phyloP scores from a whole-genome alignment of 1,140 invertebrate genomes.

The Oryzaephilus surinamensis region DNA sequence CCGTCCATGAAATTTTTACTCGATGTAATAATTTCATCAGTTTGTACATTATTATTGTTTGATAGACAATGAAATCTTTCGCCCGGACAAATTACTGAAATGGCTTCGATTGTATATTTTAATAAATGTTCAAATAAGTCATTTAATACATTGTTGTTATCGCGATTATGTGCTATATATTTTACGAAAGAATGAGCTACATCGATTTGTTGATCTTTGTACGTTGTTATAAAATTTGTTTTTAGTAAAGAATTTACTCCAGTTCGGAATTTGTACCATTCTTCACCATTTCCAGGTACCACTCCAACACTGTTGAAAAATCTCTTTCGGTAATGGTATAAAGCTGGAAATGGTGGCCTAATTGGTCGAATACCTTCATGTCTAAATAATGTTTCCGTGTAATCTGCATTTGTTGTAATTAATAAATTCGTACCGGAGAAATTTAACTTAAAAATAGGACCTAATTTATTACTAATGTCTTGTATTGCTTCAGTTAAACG shows the following conservation, averaged over 20 bases:
- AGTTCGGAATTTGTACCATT: constrained; percentile 33
- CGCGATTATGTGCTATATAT: constrained; percentile 23
- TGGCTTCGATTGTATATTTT: constrained; percentile 36
- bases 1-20: constrained; percentile 37
- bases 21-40: constrained; percentile 24
- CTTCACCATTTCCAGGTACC: constrained; percentile 33
- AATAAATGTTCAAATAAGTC: constrained; percentile 30
- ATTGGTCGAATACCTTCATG: constrained; percentile 31
- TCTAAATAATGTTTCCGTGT: constrained; percentile 29
- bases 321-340: constrained; percentile 27
- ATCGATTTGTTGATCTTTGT: constrained; percentile 21
- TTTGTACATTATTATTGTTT: constrained; percentile 10
- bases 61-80: constrained; percentile 24
- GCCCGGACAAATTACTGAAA: constrained; percentile 34
- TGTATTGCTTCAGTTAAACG: constrained; percentile 33
- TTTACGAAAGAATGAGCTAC: constrained; percentile 28
- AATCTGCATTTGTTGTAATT: constrained; percentile 30
- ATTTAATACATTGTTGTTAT: constrained; percentile 17
- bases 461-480: constrained; percentile 27
- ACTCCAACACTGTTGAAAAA: constrained; percentile 32
- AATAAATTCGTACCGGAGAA: constrained; percentile 29
- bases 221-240: constrained; percentile 21
- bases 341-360: constrained; percentile 32
- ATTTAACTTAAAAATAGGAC: constrained; percentile 33
- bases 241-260: constrained; percentile 29